Base-by-base conservation (phyloP, 2,888 invertebrate genomes). In the Tipula lateralis region DNA sequence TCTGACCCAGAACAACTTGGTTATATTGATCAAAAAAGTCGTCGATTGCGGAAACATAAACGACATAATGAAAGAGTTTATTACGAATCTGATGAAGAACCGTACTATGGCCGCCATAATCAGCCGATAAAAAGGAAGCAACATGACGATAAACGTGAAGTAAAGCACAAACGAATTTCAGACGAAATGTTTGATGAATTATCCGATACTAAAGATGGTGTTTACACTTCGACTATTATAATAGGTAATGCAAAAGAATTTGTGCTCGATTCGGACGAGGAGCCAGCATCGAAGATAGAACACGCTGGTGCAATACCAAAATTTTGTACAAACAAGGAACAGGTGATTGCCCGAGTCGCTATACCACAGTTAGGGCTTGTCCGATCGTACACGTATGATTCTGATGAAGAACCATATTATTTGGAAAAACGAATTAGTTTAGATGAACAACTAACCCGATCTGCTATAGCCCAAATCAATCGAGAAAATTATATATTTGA, bases 381-480 rank as follows among this genome's bases (percentile, higher is more conserved):
- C 19, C 34, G 34, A 6, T n/a, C 16, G 3, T 83, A 83, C 12
- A 34, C 32, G 16, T 83, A 34, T 34, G 83, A 34, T 36, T 83
- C 83, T 1, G 83, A 83, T 12, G 83, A 83, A 24, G 83, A 83
- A 83, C 83, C 83, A 19, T 83, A 34, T 12, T 83, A 83, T 83
- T 19, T 24, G 9, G 83, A 83, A 19, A 83, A 83, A 9, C n/a
- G 19, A 9, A 36, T 83, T 83, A 30, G 30, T 16, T 19, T 24
- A 19, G 83, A 83, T 7, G 24, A 83, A 9, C 19, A 83, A 83
- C 3, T 4, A 2, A 9, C 13, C 12, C 34, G 30, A 34, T 36
- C 34, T 6, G 1, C 30, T 9, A 16, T 83, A 7, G 4, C 16
- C 3, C 12, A 34, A 13, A 4, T 4, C 19, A 34, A 83, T 36